Evolutionary conservation across 92 coral and sea anemone genomes (phyloP).

Genomic region (Blastomussa wellsi): DNA sequence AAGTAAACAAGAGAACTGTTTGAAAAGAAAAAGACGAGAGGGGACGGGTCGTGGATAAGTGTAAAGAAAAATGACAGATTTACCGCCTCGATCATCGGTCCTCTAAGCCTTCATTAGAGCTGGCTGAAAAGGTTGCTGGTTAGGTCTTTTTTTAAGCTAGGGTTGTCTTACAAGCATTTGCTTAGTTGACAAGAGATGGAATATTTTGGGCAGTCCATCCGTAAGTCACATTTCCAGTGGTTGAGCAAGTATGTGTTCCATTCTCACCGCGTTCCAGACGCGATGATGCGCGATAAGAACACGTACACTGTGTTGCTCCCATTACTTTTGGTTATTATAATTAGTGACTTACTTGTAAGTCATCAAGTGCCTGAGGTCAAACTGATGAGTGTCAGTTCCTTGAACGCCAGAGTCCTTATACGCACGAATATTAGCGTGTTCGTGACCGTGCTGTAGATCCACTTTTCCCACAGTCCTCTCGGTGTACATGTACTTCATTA

Average conservation of each 20-base stretch:
- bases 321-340: no score
- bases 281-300: background rate
- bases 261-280: background rate
- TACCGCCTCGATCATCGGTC: no score
- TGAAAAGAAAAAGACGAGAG: no score
- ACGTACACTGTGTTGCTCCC: background rate
- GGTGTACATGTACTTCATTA: slow-evolving; percentile 60
- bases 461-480: background rate
- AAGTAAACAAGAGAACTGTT: no score
- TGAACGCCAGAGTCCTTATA: slow-evolving; percentile 56
- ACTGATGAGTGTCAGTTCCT: slow-evolving; percentile 64
- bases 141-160: no score
- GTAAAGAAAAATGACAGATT: no score
- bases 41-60: no score
- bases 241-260: no score
- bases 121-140: background rate
- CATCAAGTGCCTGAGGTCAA: slow-evolving; percentile 58
- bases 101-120: no score
- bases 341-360: slow-evolving; percentile 50
- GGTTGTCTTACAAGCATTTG: no score
- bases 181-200: no score
- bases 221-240: background rate
- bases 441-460: slow-evolving; percentile 40
- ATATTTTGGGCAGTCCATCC: no score
- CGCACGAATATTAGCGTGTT: slow-evolving; percentile 32